Percentiles rank a stretch among this genome's conserved stretches.
These are phyloP conservation scores for Huso huso DNA, from an alignment of 2,797 vertebrate species.

Conservation along the genomic window DNA sequence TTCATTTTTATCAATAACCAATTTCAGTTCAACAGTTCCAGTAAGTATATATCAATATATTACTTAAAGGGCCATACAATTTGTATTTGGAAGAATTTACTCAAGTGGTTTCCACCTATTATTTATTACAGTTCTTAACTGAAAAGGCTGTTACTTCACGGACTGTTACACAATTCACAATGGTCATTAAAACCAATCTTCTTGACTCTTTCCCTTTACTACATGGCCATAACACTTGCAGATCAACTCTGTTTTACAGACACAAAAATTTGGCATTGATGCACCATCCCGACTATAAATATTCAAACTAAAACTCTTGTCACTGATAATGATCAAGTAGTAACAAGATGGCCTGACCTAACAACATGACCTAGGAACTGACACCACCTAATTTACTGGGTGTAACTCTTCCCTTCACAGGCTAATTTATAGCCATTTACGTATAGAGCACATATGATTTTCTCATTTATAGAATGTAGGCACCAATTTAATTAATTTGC, in stretches of 20 bases:
- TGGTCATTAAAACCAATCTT: neutral
- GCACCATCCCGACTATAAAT: neutral
- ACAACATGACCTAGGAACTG: constrained; percentile 8
- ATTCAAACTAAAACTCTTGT: constrained; percentile 6
- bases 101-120: too few relatives aligned
- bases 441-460: constrained; percentile 1
- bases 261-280: neutral
- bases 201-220: neutral
- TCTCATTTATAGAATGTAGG: neutral
- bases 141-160: neutral
- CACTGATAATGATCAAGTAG: neutral
- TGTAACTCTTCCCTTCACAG: neutral
- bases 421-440: neutral
- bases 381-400: constrained; percentile 1
- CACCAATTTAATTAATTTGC: too few relatives aligned
- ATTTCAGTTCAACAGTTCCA: too few relatives aligned
- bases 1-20: too few relatives aligned
- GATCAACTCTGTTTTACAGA: neutral
- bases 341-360: neutral
- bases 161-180: neutral
- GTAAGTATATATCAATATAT: too few relatives aligned
- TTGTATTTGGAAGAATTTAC: too few relatives aligned
- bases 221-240: neutral
- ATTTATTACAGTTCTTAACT: too few relatives aligned
- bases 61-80: too few relatives aligned